Conservation (phyloP, 2,113 vertebrate species). For the Charina bottae region DNA sequence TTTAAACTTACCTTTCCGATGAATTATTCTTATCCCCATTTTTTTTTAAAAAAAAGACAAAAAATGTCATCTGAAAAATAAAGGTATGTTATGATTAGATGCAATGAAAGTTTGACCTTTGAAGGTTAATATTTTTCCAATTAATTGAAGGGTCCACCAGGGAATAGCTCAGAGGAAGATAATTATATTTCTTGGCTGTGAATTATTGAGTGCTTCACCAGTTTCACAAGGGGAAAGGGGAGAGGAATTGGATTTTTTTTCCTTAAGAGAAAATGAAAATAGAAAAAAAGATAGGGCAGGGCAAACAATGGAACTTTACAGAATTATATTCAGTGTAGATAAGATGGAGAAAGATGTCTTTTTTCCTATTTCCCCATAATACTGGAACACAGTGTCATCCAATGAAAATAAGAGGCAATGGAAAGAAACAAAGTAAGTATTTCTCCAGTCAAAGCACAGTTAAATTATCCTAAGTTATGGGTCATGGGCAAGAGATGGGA, state of each 20-base stretch:
- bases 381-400: background rate
- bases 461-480: background rate
- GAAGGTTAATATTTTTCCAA: slow-evolving; percentile 48
- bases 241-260: background rate
- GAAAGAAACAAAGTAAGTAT: no score
- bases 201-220: slow-evolving; percentile 25
- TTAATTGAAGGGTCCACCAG: slow-evolving; percentile 30
- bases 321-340: background rate
- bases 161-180: slow-evolving; percentile 33
- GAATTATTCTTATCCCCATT: background rate
- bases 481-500: background rate
- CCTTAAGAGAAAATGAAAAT: background rate
- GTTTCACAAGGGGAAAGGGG: background rate
- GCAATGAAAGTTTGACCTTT: slow-evolving; percentile 26
- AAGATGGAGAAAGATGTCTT: background rate
- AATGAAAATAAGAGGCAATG: no score
- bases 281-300: background rate
- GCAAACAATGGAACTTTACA: background rate
- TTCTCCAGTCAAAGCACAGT: background rate
- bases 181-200: slow-evolving; percentile 30
- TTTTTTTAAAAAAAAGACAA: background rate
- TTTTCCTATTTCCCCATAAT: background rate
- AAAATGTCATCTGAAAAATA: slow-evolving; percentile 16
- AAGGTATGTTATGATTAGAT: slow-evolving; percentile 15
- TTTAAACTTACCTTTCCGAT: slow-evolving; percentile 22